Evolutionary conservation across 2,797 vertebrate genomes (phyloP).

Genomic region (Sciurus vulgaris): DNA sequence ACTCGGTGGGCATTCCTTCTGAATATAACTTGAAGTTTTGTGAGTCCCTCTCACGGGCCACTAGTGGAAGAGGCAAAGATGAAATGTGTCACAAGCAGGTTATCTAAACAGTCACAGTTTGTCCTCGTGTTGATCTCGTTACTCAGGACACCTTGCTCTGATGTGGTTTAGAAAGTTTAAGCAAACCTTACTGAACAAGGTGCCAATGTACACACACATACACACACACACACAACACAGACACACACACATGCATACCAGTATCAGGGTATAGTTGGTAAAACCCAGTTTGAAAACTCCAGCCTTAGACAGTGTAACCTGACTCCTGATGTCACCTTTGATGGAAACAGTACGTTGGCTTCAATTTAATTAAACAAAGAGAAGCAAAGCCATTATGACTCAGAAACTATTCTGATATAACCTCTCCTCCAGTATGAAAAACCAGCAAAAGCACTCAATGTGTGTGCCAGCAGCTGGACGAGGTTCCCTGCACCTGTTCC

Average conservation of each 20-base stretch:
- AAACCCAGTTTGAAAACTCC: not conserved
- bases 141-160: not conserved
- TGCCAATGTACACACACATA: not conserved
- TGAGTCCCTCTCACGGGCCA: not conserved
- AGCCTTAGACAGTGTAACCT: not conserved
- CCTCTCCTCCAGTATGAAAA: not conserved
- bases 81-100: fast-evolving
- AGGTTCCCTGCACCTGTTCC: not conserved
- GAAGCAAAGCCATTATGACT: not conserved
- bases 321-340: slow-evolving; percentile 29
- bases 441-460: not conserved
- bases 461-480: fast-evolving
- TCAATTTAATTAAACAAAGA: slow-evolving; percentile 6
- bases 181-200: not conserved
- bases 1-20: not conserved
- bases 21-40: not conserved
- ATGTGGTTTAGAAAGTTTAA: not conserved
- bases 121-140: not conserved
- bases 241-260: fast-evolving
- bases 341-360: not conserved
- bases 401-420: not conserved
- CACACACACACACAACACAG: not conserved
- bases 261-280: not conserved
- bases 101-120: not conserved
- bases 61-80: fast-evolving